Conservation (phyloP, 2,888 invertebrate genomes). For the Polyommatus iphigenia region DNA sequence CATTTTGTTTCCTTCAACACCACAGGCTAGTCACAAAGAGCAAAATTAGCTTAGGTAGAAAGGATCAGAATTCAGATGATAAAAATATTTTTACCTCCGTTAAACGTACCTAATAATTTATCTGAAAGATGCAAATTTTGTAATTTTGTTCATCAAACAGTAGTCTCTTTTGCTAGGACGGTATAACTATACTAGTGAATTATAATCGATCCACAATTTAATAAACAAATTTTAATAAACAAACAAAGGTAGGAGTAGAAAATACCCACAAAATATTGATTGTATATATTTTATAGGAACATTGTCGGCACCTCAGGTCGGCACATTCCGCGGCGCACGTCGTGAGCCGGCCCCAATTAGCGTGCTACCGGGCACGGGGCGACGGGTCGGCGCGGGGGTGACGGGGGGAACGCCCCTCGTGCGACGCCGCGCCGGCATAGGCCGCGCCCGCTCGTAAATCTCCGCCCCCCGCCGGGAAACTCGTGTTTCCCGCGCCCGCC, state of each 20-base stretch:
- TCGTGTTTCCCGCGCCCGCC: conserved; percentile 44
- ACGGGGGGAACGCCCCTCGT: neutral
- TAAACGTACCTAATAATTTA: too few relatives aligned
- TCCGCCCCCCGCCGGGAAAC: conserved; percentile 47
- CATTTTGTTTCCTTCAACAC: too few relatives aligned
- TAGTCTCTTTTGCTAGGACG: too few relatives aligned
- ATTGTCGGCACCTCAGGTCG: neutral
- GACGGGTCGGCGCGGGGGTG: neutral
- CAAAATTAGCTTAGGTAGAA: too few relatives aligned
- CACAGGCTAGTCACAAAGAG: too few relatives aligned
- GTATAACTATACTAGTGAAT: too few relatives aligned
- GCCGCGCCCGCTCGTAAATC: conserved; percentile 62
- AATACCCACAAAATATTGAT: conserved; percentile 14
- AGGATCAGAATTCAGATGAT: too few relatives aligned
- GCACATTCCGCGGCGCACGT: neutral
- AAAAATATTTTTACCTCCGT: too few relatives aligned
- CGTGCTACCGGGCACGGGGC: neutral
- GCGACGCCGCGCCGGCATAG: conserved; percentile 62
- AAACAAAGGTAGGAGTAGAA: neutral
- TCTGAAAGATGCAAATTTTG: too few relatives aligned
- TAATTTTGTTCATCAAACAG: too few relatives aligned
- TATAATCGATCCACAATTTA: neutral
- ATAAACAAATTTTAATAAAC: too few relatives aligned
- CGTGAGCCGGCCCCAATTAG: neutral
- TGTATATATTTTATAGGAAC: neutral